These are phyloP conservation scores for Zaprionus taronus DNA, from an alignment of 1,140 invertebrate genomes.

Conservation along the genomic window DNA sequence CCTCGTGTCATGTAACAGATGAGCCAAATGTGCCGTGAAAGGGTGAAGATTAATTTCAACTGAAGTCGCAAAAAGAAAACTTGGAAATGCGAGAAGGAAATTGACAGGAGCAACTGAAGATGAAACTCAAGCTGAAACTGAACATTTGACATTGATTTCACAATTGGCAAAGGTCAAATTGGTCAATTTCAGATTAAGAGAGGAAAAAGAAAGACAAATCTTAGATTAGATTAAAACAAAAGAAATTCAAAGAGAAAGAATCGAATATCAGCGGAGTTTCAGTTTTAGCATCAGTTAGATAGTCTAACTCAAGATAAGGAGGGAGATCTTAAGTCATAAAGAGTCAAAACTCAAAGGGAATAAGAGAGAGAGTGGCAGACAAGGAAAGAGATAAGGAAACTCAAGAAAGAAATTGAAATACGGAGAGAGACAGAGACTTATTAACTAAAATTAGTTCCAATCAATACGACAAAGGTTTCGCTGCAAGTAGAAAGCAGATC, in stretches of 20 bases:
- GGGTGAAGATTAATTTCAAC: slow-evolving; percentile 51
- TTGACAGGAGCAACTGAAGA: neutral
- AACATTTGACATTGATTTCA: neutral
- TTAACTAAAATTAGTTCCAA: no score
- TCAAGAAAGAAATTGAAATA: no score
- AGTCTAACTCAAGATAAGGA: neutral
- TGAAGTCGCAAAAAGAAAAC: neutral
- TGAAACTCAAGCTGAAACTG: neutral
- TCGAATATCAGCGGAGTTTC: no score
- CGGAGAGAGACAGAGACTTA: no score
- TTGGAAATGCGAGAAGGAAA: neutral
- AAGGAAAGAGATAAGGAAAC: no score
- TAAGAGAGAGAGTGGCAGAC: no score
- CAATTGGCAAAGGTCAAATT: neutral
- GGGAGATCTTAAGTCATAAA: no score
- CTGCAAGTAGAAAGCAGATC: no score
- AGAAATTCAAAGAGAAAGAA: neutral
- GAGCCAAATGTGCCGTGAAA: slow-evolving; percentile 37
- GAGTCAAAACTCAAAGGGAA: no score
- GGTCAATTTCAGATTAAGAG: neutral
- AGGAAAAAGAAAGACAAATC: neutral
- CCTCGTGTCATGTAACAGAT: slow-evolving; percentile 51
- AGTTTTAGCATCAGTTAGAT: neutral
- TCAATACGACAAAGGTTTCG: no score
- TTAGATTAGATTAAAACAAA: neutral